These are phyloP conservation scores for Ctenopoma kingsleyae DNA, from an alignment of 2,797 vertebrate genomes.

Conservation along the genomic window DNA sequence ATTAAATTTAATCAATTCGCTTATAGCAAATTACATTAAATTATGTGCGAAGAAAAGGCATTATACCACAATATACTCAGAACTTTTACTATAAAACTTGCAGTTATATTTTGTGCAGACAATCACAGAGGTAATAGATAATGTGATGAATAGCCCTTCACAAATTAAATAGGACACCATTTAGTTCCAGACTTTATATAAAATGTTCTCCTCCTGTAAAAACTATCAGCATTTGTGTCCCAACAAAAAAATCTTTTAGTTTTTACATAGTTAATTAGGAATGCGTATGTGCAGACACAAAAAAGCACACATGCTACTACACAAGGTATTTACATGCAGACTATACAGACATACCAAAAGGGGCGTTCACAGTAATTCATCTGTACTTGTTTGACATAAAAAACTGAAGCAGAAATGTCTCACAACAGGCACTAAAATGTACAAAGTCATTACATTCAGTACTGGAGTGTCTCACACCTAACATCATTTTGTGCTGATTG, in stretches of 20 bases:
- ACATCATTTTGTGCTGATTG: constrained; percentile 11
- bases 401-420: constrained; percentile 9
- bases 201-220: constrained; percentile 13
- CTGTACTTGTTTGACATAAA: not conserved
- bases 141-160: constrained; percentile 75
- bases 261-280: constrained; percentile 24
- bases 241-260: constrained; percentile 7
- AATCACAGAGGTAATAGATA: constrained; percentile 65
- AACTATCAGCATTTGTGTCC: constrained; percentile 42
- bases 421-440: constrained; percentile 70
- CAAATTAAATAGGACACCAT: constrained; percentile 67
- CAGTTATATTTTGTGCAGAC: constrained; percentile 44
- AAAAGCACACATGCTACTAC: constrained; percentile 42
- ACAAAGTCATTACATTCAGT: constrained; percentile 72
- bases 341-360: constrained; percentile 33
- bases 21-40: constrained; percentile 8
- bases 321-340: constrained; percentile 64
- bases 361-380: constrained; percentile 34
- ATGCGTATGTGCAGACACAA: constrained; percentile 39
- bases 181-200: not conserved
- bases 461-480: constrained; percentile 21
- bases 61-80: constrained; percentile 5
- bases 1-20: constrained; percentile 2
- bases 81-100: constrained; percentile 10
- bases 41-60: constrained; percentile 18